Percentiles rank a stretch among this genome's conserved stretches.
These are phyloP conservation scores for Holcopasites calliopsidis DNA, from an alignment of 1,140 invertebrate species.

Conservation along the genomic window DNA sequence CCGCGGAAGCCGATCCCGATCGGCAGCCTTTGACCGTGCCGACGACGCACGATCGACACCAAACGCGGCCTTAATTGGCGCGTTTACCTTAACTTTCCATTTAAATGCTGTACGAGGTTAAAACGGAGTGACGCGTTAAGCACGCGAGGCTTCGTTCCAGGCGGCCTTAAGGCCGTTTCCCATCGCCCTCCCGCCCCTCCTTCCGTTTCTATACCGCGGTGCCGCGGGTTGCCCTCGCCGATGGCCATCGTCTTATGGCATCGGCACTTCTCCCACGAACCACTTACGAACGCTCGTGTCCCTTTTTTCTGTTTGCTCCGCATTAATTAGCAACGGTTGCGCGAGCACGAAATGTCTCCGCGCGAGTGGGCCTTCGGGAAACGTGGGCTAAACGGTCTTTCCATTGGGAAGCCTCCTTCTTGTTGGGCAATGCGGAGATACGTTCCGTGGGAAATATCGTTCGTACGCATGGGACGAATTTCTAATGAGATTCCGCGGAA, in stretches of 20 bases:
- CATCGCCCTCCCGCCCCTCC: background rate
- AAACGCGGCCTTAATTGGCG: conserved; percentile 59
- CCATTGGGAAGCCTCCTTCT: background rate
- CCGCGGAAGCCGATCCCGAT: too few species aligned
- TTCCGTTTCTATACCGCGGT: conserved; percentile 36
- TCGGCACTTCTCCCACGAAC: conserved; percentile 32
- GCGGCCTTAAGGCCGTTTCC: conserved; percentile 51
- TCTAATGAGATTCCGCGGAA: background rate
- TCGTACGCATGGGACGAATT: background rate
- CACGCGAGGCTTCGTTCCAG: conserved; percentile 25
- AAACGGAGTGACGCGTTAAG: conserved; percentile 29
- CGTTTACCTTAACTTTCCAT: conserved; percentile 63
- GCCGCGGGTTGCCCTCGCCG: too few species aligned
- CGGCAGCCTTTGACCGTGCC: conserved; percentile 21
- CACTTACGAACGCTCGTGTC: conserved; percentile 7
- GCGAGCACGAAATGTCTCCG: conserved; percentile 4
- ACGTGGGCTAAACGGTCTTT: conserved; percentile 8
- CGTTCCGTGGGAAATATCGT: background rate
- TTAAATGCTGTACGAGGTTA: conserved; percentile 56
- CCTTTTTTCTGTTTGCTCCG: background rate
- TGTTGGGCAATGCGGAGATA: background rate
- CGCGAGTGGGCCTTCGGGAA: conserved; percentile 3
- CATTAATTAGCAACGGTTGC: conserved; percentile 2
- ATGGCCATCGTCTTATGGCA: conserved; percentile 69
- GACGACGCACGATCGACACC: background rate